phyloP scores from a whole-genome alignment of 1,140 invertebrate species.

The Cherax destructor region DNA sequence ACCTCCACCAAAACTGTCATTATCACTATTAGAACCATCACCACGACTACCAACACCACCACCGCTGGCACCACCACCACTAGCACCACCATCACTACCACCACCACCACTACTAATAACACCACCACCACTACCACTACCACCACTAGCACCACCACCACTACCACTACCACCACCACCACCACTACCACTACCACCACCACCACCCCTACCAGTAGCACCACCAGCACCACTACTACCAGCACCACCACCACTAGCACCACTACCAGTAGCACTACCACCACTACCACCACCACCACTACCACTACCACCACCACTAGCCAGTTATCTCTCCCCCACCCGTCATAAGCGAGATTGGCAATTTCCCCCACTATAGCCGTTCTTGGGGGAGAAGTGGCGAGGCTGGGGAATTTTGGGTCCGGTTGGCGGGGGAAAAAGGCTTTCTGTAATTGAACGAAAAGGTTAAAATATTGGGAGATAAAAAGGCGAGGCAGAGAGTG shows the following conservation, averaged over 20 bases:
- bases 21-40: no score
- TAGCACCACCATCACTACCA: neutral
- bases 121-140: neutral
- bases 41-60: neutral
- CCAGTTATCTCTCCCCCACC: neutral
- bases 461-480: no score
- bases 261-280: neutral
- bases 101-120: neutral
- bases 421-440: no score
- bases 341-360: conserved; percentile 4
- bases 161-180: neutral
- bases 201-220: neutral
- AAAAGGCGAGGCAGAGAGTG: no score
- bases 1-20: no score
- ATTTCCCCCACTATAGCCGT: neutral
- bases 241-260: neutral
- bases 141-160: neutral
- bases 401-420: neutral
- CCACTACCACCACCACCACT: neutral
- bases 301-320: neutral
- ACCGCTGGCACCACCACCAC: neutral
- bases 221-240: neutral
- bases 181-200: neutral
- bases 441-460: no score
- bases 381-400: neutral